Evolutionary conservation across 1,140 invertebrate species (phyloP), one percentile per base, ranked within the genome.

Genomic region (Drosophila pectinifera): DNA sequence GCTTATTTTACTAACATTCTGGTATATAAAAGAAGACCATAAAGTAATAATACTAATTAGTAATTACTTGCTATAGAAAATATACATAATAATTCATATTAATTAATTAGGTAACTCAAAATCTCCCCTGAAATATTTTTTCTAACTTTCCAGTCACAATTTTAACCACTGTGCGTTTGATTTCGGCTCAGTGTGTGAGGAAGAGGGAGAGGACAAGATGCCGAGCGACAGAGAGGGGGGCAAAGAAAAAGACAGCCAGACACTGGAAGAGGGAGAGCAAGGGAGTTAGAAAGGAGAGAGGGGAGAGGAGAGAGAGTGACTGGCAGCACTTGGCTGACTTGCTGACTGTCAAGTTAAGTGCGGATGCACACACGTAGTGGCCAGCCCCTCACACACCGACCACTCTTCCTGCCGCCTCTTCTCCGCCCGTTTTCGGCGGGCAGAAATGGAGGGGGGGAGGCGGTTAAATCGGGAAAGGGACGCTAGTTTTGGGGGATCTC

Each of bases 291-390:
- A n/a, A n/a, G n/a, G n/a, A n/a, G n/a, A n/a, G n/a, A n/a, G n/a
- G n/a, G n/a, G n/a, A n/a, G n/a, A n/a, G n/a, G n/a, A n/a, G 2
- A 63, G 13, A 11, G 28, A 43, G 55, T 42, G 49, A 36, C 45
- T 49, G 43, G 61, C 55, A 63, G 59, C 55, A 73, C 55, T 78
- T 69, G 46, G 64, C 68, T 80, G 69, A 65, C 77, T 73, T 67
- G 43, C 55, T 62, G 72, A 73, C 62, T 81, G 78, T 64, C 63
- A 68, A 80, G 76, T 65, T 75, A 76, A 80, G 78, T 75, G 78
- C 64, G 64, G 65, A 59, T 80, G 59, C 78, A 75, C 59, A 80
- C 64, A 75, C 64, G 46, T 57, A 68, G 57, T 63, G 58, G 4
- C 31, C 49, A 49, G 24, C 34, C 38, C n/a, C 22, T 8, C 34